Evolutionary conservation across 2,797 vertebrate genomes (phyloP).

Genomic region (Synaphobranchus kaupii): DNA sequence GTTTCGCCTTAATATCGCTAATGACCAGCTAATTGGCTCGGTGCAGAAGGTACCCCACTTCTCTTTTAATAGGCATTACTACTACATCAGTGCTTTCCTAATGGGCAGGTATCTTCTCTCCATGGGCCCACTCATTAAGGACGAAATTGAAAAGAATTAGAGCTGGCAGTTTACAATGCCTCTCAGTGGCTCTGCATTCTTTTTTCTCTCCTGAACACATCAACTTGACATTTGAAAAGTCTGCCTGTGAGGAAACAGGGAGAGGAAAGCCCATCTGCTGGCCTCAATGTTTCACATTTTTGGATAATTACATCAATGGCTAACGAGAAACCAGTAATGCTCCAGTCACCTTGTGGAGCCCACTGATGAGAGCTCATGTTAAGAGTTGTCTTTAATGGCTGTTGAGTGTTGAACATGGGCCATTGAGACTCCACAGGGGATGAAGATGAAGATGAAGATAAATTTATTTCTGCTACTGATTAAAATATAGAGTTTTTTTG

Average conservation of each 20-base stretch:
- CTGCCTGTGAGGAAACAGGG: background rate
- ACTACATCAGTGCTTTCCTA: background rate
- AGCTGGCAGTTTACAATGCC: background rate
- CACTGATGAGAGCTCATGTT: background rate
- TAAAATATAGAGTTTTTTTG: too few relatives aligned
- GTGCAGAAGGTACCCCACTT: background rate
- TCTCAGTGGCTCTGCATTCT: background rate
- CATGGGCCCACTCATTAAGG: background rate
- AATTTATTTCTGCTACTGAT: too few relatives aligned
- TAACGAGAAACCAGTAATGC: background rate
- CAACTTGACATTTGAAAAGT: background rate
- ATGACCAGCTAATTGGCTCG: background rate
- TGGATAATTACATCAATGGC: background rate
- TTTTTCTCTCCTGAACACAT: background rate
- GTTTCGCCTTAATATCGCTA: background rate
- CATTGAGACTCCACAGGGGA: background rate
- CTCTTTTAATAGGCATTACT: background rate
- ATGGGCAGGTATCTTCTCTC: background rate
- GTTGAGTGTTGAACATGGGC: background rate
- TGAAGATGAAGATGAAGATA: background rate
- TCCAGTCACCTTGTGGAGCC: background rate
- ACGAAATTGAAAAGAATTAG: background rate
- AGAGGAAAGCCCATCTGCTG: background rate
- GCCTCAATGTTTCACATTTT: too few relatives aligned
- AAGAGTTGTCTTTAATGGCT: background rate